A percentile compares a stretch with the other conserved stretches of the same genome.
phyloP scores from a whole-genome alignment of 1,140 invertebrate species.

The Copidosoma floridanum region DNA sequence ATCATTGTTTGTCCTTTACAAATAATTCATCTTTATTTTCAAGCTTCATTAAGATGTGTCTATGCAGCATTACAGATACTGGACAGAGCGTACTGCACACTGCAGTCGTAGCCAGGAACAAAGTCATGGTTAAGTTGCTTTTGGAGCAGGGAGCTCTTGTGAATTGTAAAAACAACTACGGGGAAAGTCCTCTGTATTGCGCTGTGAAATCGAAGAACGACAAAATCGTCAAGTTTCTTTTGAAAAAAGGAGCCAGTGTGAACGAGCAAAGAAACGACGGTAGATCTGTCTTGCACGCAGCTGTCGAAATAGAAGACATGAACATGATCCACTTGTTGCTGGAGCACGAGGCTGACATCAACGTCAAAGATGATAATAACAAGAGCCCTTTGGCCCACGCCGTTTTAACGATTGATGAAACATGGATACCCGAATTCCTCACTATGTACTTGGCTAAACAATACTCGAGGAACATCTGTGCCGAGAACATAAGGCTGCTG shows the following conservation, averaged over 20 bases:
- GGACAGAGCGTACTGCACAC: constrained; percentile 13
- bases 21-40: no score
- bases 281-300: constrained; percentile 53
- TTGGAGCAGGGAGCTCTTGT: constrained; percentile 24
- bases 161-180: constrained; percentile 44
- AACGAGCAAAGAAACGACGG: constrained; percentile 31
- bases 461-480: background rate
- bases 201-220: constrained; percentile 30
- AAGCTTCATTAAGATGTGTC: constrained; percentile 65
- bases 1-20: constrained; percentile 51
- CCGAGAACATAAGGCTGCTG: constrained; percentile 6
- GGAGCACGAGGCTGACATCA: constrained; percentile 48
- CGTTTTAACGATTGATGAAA: constrained; percentile 2
- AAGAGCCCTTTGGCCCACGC: constrained; percentile 44
- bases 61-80: constrained; percentile 8
- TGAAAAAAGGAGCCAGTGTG: constrained; percentile 26
- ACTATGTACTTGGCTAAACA: constrained; percentile 4
- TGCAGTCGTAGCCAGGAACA: constrained; percentile 15
- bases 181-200: constrained; percentile 26
- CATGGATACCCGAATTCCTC: constrained; percentile 1
- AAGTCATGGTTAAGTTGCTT: constrained; percentile 22
- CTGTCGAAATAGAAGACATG: constrained; percentile 54
- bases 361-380: constrained; percentile 54
- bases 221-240: constrained; percentile 29
- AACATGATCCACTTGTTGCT: constrained; percentile 51